phyloP scores from a whole-genome alignment of 2,797 vertebrate species.

The Paramormyrops hopkinsi region DNA sequence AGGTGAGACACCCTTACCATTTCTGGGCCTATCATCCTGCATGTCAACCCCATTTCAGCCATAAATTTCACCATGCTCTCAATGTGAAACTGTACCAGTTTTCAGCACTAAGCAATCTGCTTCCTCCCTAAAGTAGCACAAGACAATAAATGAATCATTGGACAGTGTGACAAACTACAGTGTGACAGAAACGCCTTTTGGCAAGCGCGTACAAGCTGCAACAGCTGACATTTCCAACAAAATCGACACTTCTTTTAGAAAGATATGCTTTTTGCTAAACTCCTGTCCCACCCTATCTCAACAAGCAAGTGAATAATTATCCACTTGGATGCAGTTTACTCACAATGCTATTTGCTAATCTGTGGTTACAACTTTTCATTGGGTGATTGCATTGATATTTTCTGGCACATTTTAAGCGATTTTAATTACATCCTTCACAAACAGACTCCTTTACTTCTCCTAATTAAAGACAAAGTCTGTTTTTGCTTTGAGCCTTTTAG shows the following conservation, averaged over 20 bases:
- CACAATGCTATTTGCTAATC: conserved; percentile 1
- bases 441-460: neutral
- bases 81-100: neutral
- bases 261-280: neutral
- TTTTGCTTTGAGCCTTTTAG: neutral
- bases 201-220: neutral
- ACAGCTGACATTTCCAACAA: neutral
- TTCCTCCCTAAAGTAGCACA: neutral
- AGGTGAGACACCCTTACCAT: neutral
- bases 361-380: neutral
- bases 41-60: neutral
- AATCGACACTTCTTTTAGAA: neutral
- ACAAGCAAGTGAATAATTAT: neutral
- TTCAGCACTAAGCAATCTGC: neutral
- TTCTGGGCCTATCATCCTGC: neutral
- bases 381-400: neutral
- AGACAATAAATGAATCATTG: conserved; percentile 10
- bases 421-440: conserved; percentile 5
- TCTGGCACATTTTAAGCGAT: neutral
- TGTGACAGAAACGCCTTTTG: neutral
- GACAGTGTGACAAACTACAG: neutral
- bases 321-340: neutral
- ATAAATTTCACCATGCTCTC: neutral
- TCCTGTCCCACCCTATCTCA: neutral
- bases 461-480: neutral